Percentiles rank a stretch among this genome's conserved stretches.
phyloP scores from a whole-genome alignment of 2,888 invertebrate genomes.

The Callyntrura guangdongensis region DNA sequence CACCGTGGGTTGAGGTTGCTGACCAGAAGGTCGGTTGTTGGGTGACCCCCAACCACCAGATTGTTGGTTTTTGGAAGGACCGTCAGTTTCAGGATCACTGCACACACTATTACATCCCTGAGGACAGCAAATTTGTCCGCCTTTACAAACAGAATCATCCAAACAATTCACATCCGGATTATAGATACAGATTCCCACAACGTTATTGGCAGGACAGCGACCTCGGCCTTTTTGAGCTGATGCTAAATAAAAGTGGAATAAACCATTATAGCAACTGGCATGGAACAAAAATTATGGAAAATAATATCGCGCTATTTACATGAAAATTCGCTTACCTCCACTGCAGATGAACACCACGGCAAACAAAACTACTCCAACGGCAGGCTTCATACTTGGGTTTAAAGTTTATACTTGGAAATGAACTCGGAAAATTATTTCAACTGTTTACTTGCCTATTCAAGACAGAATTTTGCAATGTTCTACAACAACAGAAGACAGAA shows the following conservation, averaged over 20 bases:
- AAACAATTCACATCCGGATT: conserved; percentile 71
- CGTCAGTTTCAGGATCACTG: conserved; percentile 52
- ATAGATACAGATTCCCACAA: conserved; percentile 69
- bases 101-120: conserved; percentile 69
- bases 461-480: conserved; percentile 1
- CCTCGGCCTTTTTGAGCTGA: conserved; percentile 46
- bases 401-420: conserved; percentile 6
- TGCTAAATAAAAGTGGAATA: conserved; percentile 15
- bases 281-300: neutral
- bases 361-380: conserved; percentile 27
- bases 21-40: neutral
- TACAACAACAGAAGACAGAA: conserved; percentile 13
- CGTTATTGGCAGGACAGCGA: conserved; percentile 39
- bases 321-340: conserved; percentile 49
- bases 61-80: too few relatives aligned
- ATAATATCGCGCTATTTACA: neutral
- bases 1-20: neutral
- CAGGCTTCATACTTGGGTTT: conserved; percentile 64
- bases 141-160: conserved; percentile 58
- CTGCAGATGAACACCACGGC: conserved; percentile 45
- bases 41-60: too few relatives aligned
- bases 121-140: conserved; percentile 71
- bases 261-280: neutral
- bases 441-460: neutral
- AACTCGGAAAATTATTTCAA: too few relatives aligned